Conservation (phyloP, 2,888 invertebrate genomes). For the Clistopyga incitator region DNA sequence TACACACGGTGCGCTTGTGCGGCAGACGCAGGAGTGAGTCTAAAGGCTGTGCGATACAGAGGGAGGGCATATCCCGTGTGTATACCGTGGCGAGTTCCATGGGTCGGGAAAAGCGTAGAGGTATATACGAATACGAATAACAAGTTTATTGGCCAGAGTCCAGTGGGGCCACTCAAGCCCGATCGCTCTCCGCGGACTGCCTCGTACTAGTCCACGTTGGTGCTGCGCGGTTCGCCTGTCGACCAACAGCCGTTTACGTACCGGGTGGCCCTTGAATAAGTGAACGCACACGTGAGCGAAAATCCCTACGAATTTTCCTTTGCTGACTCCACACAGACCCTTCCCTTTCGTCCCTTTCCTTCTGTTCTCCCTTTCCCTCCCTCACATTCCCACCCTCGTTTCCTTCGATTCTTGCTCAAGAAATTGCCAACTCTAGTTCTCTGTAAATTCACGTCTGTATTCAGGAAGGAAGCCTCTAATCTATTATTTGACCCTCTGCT, state of each 20-base stretch:
- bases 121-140: slow-evolving; percentile 71
- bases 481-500: slow-evolving; percentile 57
- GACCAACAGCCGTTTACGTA: slow-evolving; percentile 38
- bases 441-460: slow-evolving; percentile 23
- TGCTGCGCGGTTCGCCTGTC: slow-evolving; percentile 24
- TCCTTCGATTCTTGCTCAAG: background rate
- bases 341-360: no score
- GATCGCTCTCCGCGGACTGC: slow-evolving; percentile 70
- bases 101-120: slow-evolving; percentile 52
- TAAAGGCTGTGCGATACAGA: slow-evolving; percentile 18
- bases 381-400: background rate
- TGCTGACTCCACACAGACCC: slow-evolving; percentile 31
- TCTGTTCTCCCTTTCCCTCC: no score
- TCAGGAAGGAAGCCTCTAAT: slow-evolving; percentile 11
- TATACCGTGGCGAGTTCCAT: slow-evolving; percentile 15
- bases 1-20: background rate
- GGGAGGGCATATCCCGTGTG: slow-evolving; percentile 11
- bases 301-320: slow-evolving; percentile 36
- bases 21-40: background rate
- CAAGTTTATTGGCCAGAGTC: slow-evolving; percentile 75
- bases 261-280: slow-evolving; percentile 39
- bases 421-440: background rate
- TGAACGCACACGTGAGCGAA: slow-evolving; percentile 9
- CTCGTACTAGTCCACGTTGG: slow-evolving; percentile 56
- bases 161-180: slow-evolving; percentile 73